Conservation (phyloP, 2,113 vertebrate genomes). For the human (Homo sapiens) region DNA sequence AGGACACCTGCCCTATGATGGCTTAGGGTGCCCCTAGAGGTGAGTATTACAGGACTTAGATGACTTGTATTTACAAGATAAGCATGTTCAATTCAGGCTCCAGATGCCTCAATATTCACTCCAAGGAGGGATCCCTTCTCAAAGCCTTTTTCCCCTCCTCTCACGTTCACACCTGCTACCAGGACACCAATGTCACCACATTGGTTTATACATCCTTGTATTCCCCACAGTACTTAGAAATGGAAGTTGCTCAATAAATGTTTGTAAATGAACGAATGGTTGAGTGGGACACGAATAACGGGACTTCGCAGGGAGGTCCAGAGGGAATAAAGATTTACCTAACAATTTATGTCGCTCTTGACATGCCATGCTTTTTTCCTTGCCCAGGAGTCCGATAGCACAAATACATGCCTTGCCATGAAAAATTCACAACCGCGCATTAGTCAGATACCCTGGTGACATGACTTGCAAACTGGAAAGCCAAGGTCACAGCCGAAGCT, state of each 20-base stretch:
- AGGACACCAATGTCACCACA: neutral
- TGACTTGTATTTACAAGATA: neutral
- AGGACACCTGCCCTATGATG: neutral
- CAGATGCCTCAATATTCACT: neutral
- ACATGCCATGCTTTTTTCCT: slow-evolving; percentile 36
- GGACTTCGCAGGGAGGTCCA: slow-evolving; percentile 39
- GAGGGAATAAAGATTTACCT: slow-evolving; percentile 69
- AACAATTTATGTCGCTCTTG: slow-evolving; percentile 71
- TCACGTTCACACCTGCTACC: neutral
- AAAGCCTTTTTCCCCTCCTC: neutral
- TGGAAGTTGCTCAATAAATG: slow-evolving; percentile 46
- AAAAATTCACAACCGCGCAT: slow-evolving; percentile 66
- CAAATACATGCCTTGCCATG: slow-evolving; percentile 58
- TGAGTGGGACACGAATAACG: slow-evolving; percentile 57
- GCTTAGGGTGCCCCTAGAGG: neutral
- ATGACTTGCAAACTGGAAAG: slow-evolving; percentile 79
- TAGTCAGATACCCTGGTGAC: slow-evolving; percentile 77
- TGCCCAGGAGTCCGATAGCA: slow-evolving; percentile 68
- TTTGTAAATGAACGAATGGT: slow-evolving; percentile 50
- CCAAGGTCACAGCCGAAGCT: slow-evolving; percentile 80
- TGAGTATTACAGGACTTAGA: neutral
- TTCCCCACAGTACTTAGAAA: neutral
- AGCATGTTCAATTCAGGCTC: neutral
- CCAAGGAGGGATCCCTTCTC: neutral
- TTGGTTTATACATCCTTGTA: neutral